phyloP scores from a whole-genome alignment of 2,888 invertebrate species.

The Actias luna region DNA sequence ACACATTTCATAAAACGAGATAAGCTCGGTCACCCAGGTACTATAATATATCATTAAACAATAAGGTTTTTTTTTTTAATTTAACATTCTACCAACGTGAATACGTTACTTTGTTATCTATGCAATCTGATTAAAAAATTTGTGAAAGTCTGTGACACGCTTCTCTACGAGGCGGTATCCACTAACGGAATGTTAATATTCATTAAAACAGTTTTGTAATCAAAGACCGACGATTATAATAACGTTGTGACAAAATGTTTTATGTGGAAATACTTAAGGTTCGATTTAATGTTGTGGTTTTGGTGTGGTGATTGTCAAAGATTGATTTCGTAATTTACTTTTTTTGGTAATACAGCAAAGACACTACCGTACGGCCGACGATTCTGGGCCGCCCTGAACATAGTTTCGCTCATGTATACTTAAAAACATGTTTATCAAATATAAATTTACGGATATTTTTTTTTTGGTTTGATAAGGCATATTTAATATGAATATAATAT shows the following conservation, averaged over 20 bases:
- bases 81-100: neutral
- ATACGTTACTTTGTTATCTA: conserved; percentile 11
- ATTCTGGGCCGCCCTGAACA: no score
- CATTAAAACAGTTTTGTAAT: conserved; percentile 17
- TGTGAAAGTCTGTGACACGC: conserved; percentile 29
- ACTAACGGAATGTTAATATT: neutral
- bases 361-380: no score
- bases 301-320: neutral
- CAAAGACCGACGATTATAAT: conserved; percentile 18
- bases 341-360: no score
- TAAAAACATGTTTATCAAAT: no score
- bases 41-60: no score
- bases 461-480: no score
- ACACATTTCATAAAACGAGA: no score
- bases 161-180: conserved; percentile 21
- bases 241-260: neutral
- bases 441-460: no score
- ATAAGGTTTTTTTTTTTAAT: neutral
- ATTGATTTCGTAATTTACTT: no score
- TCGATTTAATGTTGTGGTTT: neutral
- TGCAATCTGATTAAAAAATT: conserved; percentile 18
- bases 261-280: neutral
- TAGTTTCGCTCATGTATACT: no score
- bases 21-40: no score
- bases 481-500: no score